Evolutionary conservation across 2,797 vertebrate species (phyloP).

Genomic region (Phalloptychus januarius): DNA sequence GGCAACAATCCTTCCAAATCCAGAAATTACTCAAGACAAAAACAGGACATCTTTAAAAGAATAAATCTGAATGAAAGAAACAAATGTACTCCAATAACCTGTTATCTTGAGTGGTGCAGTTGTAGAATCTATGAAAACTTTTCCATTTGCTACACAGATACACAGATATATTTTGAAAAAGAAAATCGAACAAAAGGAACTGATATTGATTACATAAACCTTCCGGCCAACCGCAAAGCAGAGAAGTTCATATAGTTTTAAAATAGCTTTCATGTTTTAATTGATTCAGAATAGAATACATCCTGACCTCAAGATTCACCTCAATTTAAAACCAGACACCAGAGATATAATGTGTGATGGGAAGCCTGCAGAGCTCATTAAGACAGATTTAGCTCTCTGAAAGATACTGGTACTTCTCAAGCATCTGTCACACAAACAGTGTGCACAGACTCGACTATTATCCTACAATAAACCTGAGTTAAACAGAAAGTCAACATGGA

Average conservation of each 20-base stretch:
- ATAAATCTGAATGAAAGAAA: neutral
- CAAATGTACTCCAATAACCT: neutral
- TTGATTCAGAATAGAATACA: neutral
- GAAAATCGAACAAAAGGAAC: neutral
- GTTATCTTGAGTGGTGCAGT: neutral
- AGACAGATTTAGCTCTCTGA: neutral
- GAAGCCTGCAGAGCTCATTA: conserved; percentile 22
- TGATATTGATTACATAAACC: neutral
- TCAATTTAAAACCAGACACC: conserved; percentile 2
- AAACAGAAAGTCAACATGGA: neutral
- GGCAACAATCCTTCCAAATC: neutral
- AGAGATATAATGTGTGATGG: conserved; percentile 6
- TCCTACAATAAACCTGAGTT: neutral
- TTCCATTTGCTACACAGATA: neutral
- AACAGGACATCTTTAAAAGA: neutral
- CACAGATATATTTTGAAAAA: neutral
- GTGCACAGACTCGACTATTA: neutral
- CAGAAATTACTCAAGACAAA: neutral
- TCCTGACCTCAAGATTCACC: conserved; percentile 6
- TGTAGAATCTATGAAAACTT: neutral
- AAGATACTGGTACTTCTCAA: conserved; percentile 4
- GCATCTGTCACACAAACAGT: neutral
- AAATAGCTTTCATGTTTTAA: neutral
- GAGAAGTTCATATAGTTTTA: neutral
- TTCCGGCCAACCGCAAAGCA: neutral